Evolutionary conservation across 1,140 invertebrate genomes (phyloP).

Genomic region (Pseudomyrmex sp.): DNA sequence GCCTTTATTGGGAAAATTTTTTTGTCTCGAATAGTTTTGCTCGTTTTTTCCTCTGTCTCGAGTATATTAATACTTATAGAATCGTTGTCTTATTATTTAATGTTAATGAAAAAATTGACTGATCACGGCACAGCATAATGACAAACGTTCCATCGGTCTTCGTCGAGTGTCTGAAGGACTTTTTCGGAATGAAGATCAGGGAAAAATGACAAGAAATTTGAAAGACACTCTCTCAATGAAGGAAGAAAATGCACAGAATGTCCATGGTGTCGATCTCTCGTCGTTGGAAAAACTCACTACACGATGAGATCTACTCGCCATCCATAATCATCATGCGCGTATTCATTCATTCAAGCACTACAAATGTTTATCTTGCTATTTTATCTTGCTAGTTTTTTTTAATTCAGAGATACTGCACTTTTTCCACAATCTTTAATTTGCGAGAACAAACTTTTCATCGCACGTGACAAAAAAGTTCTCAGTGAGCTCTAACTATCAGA

Average conservation of each 20-base stretch:
- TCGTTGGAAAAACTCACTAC: constrained; percentile 16
- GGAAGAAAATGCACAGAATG: constrained; percentile 8
- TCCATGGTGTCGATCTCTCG: constrained; percentile 12
- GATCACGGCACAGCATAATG: constrained; percentile 31
- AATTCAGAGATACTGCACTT: no score
- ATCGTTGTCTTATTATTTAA: constrained; percentile 13
- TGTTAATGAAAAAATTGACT: constrained; percentile 5
- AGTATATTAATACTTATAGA: not conserved
- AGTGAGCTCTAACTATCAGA: not conserved
- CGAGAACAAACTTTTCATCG: not conserved
- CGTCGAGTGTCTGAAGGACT: constrained; percentile 50
- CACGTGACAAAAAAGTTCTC: no score
- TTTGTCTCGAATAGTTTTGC: not conserved
- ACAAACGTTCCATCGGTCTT: constrained; percentile 43
- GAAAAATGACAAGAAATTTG: constrained; percentile 12
- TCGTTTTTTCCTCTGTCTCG: not conserved
- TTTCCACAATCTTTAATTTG: no score
- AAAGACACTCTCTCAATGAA: not conserved
- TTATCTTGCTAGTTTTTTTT: no score
- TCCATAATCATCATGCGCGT: not conserved
- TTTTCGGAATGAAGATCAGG: not conserved
- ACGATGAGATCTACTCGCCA: constrained; percentile 28
- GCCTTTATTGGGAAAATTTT: constrained; percentile 15
- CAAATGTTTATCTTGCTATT: not conserved
- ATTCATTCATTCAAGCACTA: not conserved